Percentiles rank a stretch among this genome's conserved stretches.
Conservation (phyloP, 1,140 invertebrate genomes). For the Camponotus floridanus region DNA sequence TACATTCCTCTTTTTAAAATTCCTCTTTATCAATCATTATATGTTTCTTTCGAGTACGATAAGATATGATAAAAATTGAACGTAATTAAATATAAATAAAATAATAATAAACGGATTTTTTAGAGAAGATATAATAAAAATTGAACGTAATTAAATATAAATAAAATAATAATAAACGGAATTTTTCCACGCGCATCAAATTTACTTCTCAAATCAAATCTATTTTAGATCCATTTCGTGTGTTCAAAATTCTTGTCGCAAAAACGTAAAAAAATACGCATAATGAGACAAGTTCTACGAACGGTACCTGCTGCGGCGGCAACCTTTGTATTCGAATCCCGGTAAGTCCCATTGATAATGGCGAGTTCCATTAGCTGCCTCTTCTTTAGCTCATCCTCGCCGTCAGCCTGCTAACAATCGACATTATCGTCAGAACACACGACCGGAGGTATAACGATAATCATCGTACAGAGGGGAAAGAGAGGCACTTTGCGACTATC, state of each 20-base stretch:
- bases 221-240: not conserved
- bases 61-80: no score
- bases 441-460: constrained; percentile 59
- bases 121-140: no score
- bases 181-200: no score
- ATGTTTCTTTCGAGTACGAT: no score
- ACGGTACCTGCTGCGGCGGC: constrained; percentile 89
- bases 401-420: constrained; percentile 95
- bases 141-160: no score
- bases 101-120: no score
- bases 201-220: no score
- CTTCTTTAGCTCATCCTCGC: constrained; percentile 99
- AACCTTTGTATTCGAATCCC: constrained; percentile 96
- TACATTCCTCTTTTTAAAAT: no score
- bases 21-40: no score
- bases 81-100: no score
- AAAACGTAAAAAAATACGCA: not conserved
- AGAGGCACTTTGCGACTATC: not conserved
- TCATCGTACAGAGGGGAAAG: constrained; percentile 12
- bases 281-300: constrained; percentile 34
- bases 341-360: constrained; percentile 99
- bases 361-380: constrained; percentile 99
- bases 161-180: no score
- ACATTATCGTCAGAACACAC: constrained; percentile 81
- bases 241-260: not conserved